A percentile compares a stretch with the other conserved stretches of the same genome.
Evolutionary conservation across 2,797 vertebrate genomes (phyloP).

Genomic region (Adelosebastes latens): DNA sequence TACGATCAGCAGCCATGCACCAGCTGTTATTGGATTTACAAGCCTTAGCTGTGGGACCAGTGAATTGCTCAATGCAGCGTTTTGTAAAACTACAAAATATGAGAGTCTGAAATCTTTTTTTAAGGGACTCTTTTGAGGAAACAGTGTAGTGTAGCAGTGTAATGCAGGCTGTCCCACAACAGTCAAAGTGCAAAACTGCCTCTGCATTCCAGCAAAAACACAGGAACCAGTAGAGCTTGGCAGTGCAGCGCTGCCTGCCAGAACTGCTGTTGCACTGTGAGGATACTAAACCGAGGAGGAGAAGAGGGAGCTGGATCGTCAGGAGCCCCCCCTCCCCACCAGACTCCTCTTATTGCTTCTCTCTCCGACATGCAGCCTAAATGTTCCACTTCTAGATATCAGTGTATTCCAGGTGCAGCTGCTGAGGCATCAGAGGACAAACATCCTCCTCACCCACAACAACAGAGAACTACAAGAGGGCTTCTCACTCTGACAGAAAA

Average conservation of each 20-base stretch:
- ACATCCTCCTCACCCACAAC: not conserved
- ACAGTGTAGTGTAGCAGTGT: not conserved
- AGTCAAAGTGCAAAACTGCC: slow-evolving; percentile 43
- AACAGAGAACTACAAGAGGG: slow-evolving; percentile 1
- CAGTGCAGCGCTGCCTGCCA: slow-evolving; percentile 46
- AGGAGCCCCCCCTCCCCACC: not conserved
- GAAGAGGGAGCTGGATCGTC: not conserved
- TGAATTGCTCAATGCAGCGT: slow-evolving; percentile 20
- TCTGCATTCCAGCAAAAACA: slow-evolving; percentile 56
- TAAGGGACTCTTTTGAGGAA: not conserved
- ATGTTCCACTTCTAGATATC: slow-evolving; percentile 12
- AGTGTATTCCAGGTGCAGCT: slow-evolving; percentile 26
- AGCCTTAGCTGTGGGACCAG: not conserved
- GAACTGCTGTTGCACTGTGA: slow-evolving; percentile 51
- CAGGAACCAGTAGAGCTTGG: slow-evolving; percentile 1
- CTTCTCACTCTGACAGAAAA: slow-evolving; percentile 7
- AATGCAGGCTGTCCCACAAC: not conserved
- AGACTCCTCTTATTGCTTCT: not conserved
- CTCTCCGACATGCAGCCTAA: slow-evolving; percentile 3
- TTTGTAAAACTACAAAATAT: slow-evolving; percentile 10
- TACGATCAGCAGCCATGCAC: not conserved
- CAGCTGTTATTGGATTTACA: slow-evolving; percentile 27
- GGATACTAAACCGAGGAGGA: slow-evolving; percentile 4
- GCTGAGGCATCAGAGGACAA: slow-evolving; percentile 1
- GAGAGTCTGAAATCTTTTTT: not conserved